Evolutionary conservation across 2,113 vertebrate species (phyloP).

Genomic region (Tetrao urogallus): DNA sequence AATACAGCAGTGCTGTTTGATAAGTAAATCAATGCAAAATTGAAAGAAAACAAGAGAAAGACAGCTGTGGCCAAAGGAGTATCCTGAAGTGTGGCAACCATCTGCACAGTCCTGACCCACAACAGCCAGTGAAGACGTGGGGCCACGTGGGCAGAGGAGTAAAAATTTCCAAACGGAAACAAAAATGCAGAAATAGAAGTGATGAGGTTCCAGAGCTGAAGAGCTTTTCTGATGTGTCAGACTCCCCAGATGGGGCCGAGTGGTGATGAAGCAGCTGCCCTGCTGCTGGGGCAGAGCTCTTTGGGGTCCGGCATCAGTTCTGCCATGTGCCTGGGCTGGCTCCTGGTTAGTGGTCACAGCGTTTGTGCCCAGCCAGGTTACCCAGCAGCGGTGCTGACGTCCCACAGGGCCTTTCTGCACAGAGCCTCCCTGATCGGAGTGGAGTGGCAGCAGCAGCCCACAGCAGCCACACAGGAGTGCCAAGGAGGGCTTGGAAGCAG

Average conservation of each 20-base stretch:
- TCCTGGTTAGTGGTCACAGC: not conserved
- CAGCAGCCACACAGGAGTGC: rapidly evolving
- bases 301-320: too few species aligned
- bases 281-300: not conserved
- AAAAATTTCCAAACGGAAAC: not conserved
- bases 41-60: not conserved
- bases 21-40: not conserved
- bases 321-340: not conserved
- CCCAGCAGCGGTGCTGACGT: rapidly evolving
- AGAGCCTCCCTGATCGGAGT: not conserved
- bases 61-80: not conserved
- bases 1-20: not conserved
- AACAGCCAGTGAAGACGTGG: not conserved
- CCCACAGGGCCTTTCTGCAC: not conserved
- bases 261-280: not conserved
- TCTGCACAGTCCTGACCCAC: not conserved
- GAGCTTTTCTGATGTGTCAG: not conserved
- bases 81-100: not conserved
- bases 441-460: rapidly evolving
- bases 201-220: not conserved
- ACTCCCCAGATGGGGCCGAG: rapidly evolving
- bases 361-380: not conserved
- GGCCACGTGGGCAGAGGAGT: not conserved
- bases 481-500: not conserved
- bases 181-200: not conserved